Base-by-base conservation (phyloP, 2,113 vertebrate genomes). In the Notothenia coriiceps region DNA sequence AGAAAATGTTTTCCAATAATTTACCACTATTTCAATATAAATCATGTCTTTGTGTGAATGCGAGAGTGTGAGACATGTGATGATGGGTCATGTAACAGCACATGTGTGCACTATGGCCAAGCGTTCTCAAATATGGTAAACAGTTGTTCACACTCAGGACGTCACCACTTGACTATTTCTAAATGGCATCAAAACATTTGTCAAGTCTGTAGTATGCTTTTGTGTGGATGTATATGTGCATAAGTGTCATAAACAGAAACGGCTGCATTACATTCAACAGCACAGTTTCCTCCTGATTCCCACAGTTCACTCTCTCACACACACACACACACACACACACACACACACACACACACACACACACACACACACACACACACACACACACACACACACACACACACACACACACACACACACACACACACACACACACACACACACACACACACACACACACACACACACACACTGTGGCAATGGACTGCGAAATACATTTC, bases 401-500 rank as follows among this genome's bases (percentile, higher is more conserved):
- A 35, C 68, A 35, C 4, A 20, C 57, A 54, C 60, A 43, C 56
- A 46, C 72, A 47, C 40, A 18, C 60, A 43, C 64, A 56, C 61
- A 71, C 55, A 59, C 43, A 55, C 64, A 49, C 62, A 50, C 20
- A 66, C 64, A 66, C 49, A 54, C 20, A 61, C 20, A 63, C 73
- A 65, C 52, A 43, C 56, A 46, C 72, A 47, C 40, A 18, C 60
- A 43, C 64, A 56, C 61, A 71, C 55, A 59, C 43, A 55, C 64
- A 49, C 62, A 50, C 20, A 66, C 64, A 66, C 49, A 54, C 20
- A 61, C 20, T 76, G 60, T 18, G n/a, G 70, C 88, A 91, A 90
- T 93, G 84, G 86, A 88, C 83, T 88, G 86, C 61, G 79, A 92
- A 92, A 93, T 88, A 90, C 80, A 91, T 94, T 92, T 88, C 87